Conservation (phyloP, 2,888 invertebrate species). For the Lithophane socia region DNA sequence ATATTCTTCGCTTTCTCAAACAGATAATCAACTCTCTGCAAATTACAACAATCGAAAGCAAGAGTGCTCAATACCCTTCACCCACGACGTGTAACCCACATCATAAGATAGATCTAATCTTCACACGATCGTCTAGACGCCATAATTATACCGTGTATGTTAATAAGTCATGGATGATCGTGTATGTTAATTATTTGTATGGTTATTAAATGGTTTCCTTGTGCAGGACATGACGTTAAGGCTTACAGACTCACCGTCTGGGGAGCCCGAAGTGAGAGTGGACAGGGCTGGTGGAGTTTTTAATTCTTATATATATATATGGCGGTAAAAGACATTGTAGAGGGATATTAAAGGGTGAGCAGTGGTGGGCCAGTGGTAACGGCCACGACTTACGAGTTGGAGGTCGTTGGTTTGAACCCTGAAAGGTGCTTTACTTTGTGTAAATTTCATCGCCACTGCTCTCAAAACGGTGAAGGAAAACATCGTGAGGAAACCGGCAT, state of each 20-base stretch:
- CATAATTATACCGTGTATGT: conserved; percentile 21
- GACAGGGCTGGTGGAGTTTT: conserved; percentile 35
- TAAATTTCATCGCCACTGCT: no score
- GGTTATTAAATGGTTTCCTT: conserved; percentile 28
- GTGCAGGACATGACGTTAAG: conserved; percentile 45
- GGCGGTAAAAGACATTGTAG: neutral
- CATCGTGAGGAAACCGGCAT: no score
- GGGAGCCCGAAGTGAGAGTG: conserved; percentile 37
- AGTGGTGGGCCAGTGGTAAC: no score
- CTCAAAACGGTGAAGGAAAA: no score
- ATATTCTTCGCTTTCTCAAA: neutral
- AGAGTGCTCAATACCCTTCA: conserved; percentile 36
- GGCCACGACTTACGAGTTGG: no score
- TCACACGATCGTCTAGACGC: conserved; percentile 40
- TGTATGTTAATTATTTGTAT: conserved; percentile 31
- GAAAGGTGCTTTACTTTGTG: no score
- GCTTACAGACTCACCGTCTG: conserved; percentile 56
- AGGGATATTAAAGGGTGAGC: no score
- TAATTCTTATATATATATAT: neutral
- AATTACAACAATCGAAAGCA: conserved; percentile 19
- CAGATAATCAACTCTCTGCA: conserved; percentile 1
- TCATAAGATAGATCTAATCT: conserved; percentile 28
- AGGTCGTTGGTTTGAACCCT: no score
- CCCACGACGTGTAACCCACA: conserved; percentile 31
- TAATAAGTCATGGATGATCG: conserved; percentile 48